phyloP scores from a whole-genome alignment of 2,113 vertebrate genomes.

The Atractosteus spatula region DNA sequence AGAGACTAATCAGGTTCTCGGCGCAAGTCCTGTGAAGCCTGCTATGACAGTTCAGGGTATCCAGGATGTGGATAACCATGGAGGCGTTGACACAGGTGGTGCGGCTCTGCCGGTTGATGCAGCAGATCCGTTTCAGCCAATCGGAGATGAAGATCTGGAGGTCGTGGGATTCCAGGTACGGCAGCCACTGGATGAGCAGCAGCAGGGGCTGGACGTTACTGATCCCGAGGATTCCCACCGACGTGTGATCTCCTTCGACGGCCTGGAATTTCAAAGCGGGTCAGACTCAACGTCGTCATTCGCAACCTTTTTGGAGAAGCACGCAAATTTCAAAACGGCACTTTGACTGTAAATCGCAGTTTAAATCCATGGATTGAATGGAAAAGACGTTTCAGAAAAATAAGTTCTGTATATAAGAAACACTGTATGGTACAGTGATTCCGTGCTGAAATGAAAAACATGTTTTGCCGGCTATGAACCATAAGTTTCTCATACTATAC shows the following conservation, averaged over 20 bases:
- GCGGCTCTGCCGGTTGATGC: constrained; percentile 88
- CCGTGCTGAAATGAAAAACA: too few species aligned
- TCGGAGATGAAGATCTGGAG: constrained; percentile 88
- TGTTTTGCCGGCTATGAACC: too few species aligned
- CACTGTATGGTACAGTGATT: too few species aligned
- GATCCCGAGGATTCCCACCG: constrained; percentile 91
- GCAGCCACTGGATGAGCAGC: constrained; percentile 93
- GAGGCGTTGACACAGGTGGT: constrained; percentile 88
- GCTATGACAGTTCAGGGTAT: constrained; percentile 67
- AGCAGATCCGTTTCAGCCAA: constrained; percentile 88
- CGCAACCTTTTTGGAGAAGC: too few species aligned
- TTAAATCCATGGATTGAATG: too few species aligned
- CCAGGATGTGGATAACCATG: constrained; percentile 80
- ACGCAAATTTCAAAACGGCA: too few species aligned
- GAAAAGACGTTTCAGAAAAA: too few species aligned
- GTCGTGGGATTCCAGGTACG: constrained; percentile 84
- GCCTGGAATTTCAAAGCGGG: constrained; percentile 65
- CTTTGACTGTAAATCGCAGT: too few species aligned
- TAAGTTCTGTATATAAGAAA: too few species aligned
- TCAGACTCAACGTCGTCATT: too few species aligned
- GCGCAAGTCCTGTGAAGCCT: constrained; percentile 76
- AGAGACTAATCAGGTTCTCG: constrained; percentile 82
- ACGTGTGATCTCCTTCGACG: constrained; percentile 92
- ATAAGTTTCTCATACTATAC: too few species aligned
- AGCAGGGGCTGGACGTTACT: constrained; percentile 93